Evolutionary conservation across 2,888 invertebrate species (phyloP).

Genomic region (Xylocampa areola): DNA sequence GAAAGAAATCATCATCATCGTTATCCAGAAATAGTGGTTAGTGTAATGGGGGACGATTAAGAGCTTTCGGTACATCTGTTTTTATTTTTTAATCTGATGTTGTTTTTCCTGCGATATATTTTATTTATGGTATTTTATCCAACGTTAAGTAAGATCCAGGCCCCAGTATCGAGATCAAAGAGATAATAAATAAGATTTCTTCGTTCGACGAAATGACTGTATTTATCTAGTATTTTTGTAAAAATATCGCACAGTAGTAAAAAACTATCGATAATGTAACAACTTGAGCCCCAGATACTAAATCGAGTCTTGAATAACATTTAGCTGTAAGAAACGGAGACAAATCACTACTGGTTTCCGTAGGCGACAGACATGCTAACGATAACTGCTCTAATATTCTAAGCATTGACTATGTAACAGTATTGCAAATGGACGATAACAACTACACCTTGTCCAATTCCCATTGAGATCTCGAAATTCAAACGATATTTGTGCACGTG

Average conservation of each 20-base stretch:
- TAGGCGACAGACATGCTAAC: conserved; percentile 43
- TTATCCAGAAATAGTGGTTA: conserved; percentile 38
- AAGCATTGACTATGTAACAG: conserved; percentile 22
- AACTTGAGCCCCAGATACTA: conserved; percentile 14
- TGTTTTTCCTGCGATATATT: neutral
- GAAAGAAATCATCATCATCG: conserved; percentile 45
- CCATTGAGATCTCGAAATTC: conserved; percentile 16
- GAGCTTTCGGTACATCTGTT: conserved; percentile 1
- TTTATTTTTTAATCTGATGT: conserved; percentile 12
- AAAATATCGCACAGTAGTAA: too few relatives aligned
- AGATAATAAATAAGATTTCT: too few relatives aligned
- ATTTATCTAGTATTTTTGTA: too few relatives aligned
- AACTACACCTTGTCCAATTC: conserved; percentile 33
- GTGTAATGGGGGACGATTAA: conserved; percentile 25
- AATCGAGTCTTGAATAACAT: conserved; percentile 34
- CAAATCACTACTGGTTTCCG: conserved; percentile 23
- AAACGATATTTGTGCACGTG: conserved; percentile 2
- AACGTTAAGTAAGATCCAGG: too few relatives aligned
- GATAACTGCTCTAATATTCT: conserved; percentile 43
- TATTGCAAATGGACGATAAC: conserved; percentile 26
- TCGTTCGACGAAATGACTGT: too few relatives aligned
- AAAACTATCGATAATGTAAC: conserved; percentile 13
- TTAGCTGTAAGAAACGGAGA: conserved; percentile 35
- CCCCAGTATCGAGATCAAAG: too few relatives aligned
- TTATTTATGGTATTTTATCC: too few relatives aligned